Evolutionary conservation across 2,113 vertebrate genomes (phyloP).

Genomic region (Centropus unirufus): DNA sequence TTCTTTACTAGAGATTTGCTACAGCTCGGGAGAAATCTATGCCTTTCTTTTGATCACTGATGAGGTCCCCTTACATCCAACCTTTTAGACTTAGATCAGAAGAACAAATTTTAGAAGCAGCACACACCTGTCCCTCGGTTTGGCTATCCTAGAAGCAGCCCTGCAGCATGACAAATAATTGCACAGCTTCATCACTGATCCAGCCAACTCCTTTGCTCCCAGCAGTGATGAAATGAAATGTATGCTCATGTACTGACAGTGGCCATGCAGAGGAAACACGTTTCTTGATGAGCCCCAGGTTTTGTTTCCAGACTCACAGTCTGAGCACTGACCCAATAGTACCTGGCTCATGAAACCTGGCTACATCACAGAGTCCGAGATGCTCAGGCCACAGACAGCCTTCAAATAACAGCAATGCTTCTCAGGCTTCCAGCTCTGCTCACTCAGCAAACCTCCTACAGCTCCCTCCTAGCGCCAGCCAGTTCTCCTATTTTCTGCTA

Average conservation of each 20-base stretch:
- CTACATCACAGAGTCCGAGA: accelerated
- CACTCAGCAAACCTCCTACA: background rate
- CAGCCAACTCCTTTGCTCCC: background rate
- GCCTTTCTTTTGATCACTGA: background rate
- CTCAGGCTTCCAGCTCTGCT: background rate
- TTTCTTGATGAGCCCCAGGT: background rate
- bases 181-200: background rate
- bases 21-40: background rate
- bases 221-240: background rate
- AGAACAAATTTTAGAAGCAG: background rate
- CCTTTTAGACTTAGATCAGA: background rate
- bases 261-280: accelerated
- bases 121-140: background rate
- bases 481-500: background rate
- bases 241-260: accelerated
- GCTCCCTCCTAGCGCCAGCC: background rate
- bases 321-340: background rate
- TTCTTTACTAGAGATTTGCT: background rate
- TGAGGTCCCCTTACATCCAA: background rate
- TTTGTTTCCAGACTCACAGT: constrained; percentile 8
- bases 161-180: accelerated
- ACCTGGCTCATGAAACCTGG: background rate
- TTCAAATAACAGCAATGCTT: background rate
- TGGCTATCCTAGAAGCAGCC: background rate
- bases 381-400: background rate